Evolutionary conservation across 2,888 invertebrate species (phyloP).

Genomic region (Pollenia griseotomentosa): DNA sequence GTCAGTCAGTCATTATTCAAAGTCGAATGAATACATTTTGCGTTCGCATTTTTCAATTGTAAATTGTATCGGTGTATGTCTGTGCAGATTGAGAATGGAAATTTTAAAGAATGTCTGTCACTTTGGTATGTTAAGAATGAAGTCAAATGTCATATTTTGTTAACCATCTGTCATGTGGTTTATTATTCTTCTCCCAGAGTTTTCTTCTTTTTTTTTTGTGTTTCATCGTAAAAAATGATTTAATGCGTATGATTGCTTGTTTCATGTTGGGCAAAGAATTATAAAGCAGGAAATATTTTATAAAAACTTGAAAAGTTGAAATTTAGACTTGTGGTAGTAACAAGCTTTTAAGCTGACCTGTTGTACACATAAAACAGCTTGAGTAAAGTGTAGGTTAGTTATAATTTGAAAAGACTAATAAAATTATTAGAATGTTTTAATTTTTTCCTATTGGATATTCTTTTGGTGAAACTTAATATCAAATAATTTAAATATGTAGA

Average conservation of each 20-base stretch:
- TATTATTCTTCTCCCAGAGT: not conserved
- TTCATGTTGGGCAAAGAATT: not conserved
- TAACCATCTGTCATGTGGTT: slow-evolving; percentile 54
- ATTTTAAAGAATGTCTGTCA: slow-evolving; percentile 26
- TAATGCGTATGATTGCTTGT: not conserved
- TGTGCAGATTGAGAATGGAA: not conserved
- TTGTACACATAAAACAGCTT: not conserved
- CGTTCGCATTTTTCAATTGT: slow-evolving; percentile 4
- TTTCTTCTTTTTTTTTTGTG: not conserved
- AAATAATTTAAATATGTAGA: too few relatives aligned
- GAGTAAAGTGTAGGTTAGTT: too few relatives aligned
- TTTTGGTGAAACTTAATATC: too few relatives aligned
- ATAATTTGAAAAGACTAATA: too few relatives aligned
- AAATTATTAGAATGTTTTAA: too few relatives aligned
- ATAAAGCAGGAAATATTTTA: not conserved
- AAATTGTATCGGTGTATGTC: not conserved
- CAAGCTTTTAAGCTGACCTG: not conserved
- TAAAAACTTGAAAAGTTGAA: too few relatives aligned
- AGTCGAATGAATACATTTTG: slow-evolving; percentile 7
- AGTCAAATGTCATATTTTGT: slow-evolving; percentile 66
- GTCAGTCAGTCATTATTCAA: slow-evolving; percentile 58
- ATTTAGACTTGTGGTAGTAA: not conserved
- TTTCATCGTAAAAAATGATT: not conserved
- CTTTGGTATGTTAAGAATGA: slow-evolving; percentile 44
- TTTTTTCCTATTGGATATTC: too few relatives aligned